Evolutionary conservation across 2,888 invertebrate genomes (phyloP).

Genomic region (Pheosia gnoma): DNA sequence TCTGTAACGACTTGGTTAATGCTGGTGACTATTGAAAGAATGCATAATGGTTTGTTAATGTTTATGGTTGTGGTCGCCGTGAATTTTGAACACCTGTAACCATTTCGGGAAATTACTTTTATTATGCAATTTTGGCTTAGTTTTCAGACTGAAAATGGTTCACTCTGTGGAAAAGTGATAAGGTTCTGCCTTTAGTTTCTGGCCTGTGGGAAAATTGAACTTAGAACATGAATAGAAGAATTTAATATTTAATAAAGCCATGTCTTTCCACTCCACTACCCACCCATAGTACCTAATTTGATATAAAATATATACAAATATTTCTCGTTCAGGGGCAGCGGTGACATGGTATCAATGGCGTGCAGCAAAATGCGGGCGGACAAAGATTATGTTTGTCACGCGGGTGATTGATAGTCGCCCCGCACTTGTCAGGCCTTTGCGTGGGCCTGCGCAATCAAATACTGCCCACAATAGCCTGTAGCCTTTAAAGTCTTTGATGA

Average conservation of each 20-base stretch:
- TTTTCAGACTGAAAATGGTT: neutral
- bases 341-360: slow-evolving; percentile 57
- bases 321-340: slow-evolving; percentile 46
- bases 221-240: neutral
- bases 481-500: slow-evolving; percentile 27
- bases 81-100: slow-evolving; percentile 26
- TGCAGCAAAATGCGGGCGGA: slow-evolving; percentile 57
- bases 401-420: slow-evolving; percentile 68
- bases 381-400: slow-evolving; percentile 74
- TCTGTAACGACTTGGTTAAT: slow-evolving; percentile 48
- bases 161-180: neutral
- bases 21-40: slow-evolving; percentile 42
- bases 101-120: slow-evolving; percentile 26
- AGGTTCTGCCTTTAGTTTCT: neutral
- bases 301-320: slow-evolving; percentile 30
- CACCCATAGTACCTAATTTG: neutral
- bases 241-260: too few relatives aligned
- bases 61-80: slow-evolving; percentile 20
- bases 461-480: slow-evolving; percentile 47
- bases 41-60: slow-evolving; percentile 37
- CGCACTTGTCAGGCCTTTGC: slow-evolving; percentile 47
- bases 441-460: slow-evolving; percentile 57
- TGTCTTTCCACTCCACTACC: neutral
- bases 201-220: neutral
- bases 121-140: slow-evolving; percentile 27